Percentiles rank a stretch among this genome's conserved stretches.
phyloP scores from a whole-genome alignment of 1,140 invertebrate genomes.

The Aphelenchoides avenae region DNA sequence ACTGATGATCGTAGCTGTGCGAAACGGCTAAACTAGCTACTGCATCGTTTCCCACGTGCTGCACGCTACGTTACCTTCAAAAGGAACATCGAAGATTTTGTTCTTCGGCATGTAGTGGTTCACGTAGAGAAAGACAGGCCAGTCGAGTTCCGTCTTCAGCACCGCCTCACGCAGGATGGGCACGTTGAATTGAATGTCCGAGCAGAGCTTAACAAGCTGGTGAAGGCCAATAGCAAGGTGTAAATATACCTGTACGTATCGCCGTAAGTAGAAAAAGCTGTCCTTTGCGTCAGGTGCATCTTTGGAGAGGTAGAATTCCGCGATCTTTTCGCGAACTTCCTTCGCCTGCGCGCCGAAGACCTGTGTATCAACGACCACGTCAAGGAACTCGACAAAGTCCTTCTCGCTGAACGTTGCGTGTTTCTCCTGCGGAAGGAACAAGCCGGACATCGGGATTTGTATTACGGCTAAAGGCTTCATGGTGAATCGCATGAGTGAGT shows the following conservation, averaged over 20 bases:
- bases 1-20: no score
- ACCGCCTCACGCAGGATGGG: conserved; percentile 22
- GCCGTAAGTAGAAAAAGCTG: no score
- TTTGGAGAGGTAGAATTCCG: conserved; percentile 29
- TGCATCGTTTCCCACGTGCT: no score
- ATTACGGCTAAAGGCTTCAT: conserved; percentile 3
- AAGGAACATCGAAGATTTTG: conserved; percentile 1
- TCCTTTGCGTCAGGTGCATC: conserved; percentile 6
- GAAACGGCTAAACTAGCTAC: no score
- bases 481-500: no score
- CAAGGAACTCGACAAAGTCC: conserved; percentile 23
- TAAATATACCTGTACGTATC: no score
- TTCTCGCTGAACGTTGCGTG: conserved; percentile 19
- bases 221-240: no score
- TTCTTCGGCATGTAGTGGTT: conserved; percentile 3
- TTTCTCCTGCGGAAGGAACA: conserved; percentile 14
- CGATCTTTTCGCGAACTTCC: conserved; percentile 28
- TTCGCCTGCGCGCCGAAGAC: conserved; percentile 18
- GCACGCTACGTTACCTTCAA: conserved; percentile 9
- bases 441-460: background rate
- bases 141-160: conserved; percentile 13
- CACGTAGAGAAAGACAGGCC: conserved; percentile 26
- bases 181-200: conserved; percentile 26
- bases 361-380: conserved; percentile 18
- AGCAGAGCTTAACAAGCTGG: no score